A percentile compares a stretch with the other conserved stretches of the same genome.
Evolutionary conservation across 2,888 invertebrate species (phyloP).

Genomic region (Apotomis betuletana): DNA sequence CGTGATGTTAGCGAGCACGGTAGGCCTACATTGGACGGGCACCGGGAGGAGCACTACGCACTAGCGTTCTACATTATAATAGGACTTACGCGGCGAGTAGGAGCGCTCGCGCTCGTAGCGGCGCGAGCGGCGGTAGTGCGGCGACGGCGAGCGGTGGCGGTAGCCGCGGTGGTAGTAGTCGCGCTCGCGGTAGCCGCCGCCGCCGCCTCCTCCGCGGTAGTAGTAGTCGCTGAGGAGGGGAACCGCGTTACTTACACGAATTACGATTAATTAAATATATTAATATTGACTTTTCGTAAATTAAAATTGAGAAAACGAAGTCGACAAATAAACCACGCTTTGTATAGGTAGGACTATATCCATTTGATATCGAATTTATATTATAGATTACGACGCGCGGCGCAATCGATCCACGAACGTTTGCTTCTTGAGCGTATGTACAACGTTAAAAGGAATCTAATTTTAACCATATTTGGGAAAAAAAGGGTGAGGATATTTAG

Average conservation of each 20-base stretch:
- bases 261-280: too few species aligned
- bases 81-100: slow-evolving; percentile 91
- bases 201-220: slow-evolving; percentile 76
- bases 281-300: too few species aligned
- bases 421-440: too few species aligned
- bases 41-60: background rate
- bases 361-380: too few species aligned
- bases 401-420: too few species aligned
- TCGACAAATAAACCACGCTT: too few species aligned
- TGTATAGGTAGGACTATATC: too few species aligned
- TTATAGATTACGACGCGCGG: too few species aligned
- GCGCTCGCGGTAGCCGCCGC: slow-evolving; percentile 81
- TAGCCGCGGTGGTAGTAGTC: slow-evolving; percentile 82
- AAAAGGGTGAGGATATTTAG: background rate
- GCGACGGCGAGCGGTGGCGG: slow-evolving; percentile 87
- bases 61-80: slow-evolving; percentile 56
- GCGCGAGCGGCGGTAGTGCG: slow-evolving; percentile 86
- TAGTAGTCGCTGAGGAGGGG: slow-evolving; percentile 58
- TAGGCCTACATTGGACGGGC: too few species aligned
- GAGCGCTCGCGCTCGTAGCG: slow-evolving; percentile 91
- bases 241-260: background rate
- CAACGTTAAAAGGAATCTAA: too few species aligned
- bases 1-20: too few species aligned
- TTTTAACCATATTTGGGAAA: background rate
- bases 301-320: too few species aligned